phyloP scores from a whole-genome alignment of 1,140 invertebrate species.

The Apis dorsata region DNA sequence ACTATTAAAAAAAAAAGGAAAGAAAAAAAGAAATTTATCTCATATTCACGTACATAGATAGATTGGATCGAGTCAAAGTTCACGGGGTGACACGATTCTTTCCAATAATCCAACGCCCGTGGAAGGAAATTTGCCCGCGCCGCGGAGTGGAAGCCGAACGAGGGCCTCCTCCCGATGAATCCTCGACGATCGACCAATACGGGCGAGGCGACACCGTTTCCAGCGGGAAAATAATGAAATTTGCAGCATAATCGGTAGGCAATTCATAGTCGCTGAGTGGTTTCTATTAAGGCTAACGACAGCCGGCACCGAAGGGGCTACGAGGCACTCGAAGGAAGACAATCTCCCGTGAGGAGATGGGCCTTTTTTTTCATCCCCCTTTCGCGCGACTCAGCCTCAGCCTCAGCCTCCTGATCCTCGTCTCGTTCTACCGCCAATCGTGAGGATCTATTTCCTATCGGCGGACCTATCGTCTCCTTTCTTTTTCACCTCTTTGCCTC shows the following conservation, averaged over 20 bases:
- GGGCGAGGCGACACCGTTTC: conserved; percentile 23
- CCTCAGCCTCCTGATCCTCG: conserved; percentile 19
- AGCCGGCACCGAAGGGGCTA: conserved; percentile 56
- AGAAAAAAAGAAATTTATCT: background rate
- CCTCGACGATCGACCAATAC: conserved; percentile 27
- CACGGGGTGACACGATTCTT: conserved; percentile 40
- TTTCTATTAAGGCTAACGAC: conserved; percentile 73
- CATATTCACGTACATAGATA: background rate
- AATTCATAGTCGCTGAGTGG: conserved; percentile 76
- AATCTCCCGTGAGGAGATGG: conserved; percentile 81
- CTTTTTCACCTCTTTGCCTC: conserved; percentile 52
- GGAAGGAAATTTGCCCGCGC: conserved; percentile 48
- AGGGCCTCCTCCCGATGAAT: conserved; percentile 2
- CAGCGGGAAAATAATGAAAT: conserved; percentile 78
- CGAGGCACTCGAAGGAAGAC: conserved; percentile 71
- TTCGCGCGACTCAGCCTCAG: background rate
- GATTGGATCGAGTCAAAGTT: conserved; percentile 2
- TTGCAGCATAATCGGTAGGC: conserved; percentile 77
- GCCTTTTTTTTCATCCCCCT: conserved; percentile 58
- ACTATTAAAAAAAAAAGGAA: background rate
- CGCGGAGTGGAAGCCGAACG: background rate
- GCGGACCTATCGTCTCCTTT: conserved; percentile 51
- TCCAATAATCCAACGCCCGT: conserved; percentile 37
- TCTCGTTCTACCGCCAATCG: conserved; percentile 65
- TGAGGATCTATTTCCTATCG: conserved; percentile 80